Evolutionary conservation across 1,140 invertebrate genomes (phyloP).

Genomic region (Heterodera schachtii): DNA sequence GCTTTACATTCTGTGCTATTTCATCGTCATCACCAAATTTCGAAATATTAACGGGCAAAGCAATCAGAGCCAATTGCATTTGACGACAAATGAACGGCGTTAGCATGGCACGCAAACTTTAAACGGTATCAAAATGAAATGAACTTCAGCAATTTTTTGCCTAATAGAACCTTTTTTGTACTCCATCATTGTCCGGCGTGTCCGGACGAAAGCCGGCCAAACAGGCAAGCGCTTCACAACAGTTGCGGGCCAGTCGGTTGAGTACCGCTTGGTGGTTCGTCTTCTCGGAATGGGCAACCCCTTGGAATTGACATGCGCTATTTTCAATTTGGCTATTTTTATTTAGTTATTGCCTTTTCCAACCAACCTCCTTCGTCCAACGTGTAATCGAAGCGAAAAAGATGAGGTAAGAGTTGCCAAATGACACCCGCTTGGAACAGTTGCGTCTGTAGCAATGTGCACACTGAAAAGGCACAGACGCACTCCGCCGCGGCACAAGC

Average conservation of each 20-base stretch:
- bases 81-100: conserved; percentile 85
- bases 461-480: conserved; percentile 78
- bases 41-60: conserved; percentile 10
- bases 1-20: neutral
- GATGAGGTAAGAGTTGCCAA: conserved; percentile 85
- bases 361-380: conserved; percentile 84
- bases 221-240: conserved; percentile 80
- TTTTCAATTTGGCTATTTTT: too few species aligned
- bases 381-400: conserved; percentile 96
- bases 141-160: neutral
- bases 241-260: conserved; percentile 86
- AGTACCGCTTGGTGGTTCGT: conserved; percentile 76
- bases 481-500: conserved; percentile 83
- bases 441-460: conserved; percentile 82
- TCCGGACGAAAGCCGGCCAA: conserved; percentile 76
- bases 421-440: conserved; percentile 87
- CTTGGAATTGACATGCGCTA: neutral
- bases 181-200: conserved; percentile 73
- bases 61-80: conserved; percentile 72
- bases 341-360: neutral
- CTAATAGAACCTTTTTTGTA: conserved; percentile 68
- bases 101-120: conserved; percentile 76
- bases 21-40: neutral
- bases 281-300: conserved; percentile 57
- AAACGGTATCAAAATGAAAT: neutral